Evolutionary conservation across 2,888 invertebrate genomes (phyloP), one percentile per base, ranked within the genome.

Genomic region (Selenia dentaria): DNA sequence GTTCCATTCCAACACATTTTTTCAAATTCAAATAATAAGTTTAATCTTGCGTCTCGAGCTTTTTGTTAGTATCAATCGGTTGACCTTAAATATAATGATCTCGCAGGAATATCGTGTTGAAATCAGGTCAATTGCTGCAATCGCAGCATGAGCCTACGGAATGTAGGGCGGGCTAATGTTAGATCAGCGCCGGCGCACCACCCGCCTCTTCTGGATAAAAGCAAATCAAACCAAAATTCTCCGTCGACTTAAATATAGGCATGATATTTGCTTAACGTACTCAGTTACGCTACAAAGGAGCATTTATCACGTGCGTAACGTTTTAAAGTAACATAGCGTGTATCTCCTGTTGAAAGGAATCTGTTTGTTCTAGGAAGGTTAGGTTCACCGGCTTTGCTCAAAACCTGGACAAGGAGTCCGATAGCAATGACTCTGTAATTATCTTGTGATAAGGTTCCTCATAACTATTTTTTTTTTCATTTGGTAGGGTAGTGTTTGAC

Each of bases 101-200:
- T 60, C 55, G 56, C 42, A 55, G 64, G 58, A 62, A 64, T 59
- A 64, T 62, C 58, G 57, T 81, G 73, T 65, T 68, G 80, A 81
- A 87, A 88, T 82, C 72, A 61, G 86, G 86, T 84, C 85, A 83
- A 75, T 61, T n/a, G n/a, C 68, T 61, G 76, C 74, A 72, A 75
- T 74, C 75, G 71, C 68, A 64, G 56, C 64, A 64, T 73, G 71
- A 79, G 74, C 78, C 77, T 83, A 61, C 72, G 78, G 83, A 77
- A 86, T 86, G 80, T 83, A 79, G 81, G 82, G 69, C 81, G 74
- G 65, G 78, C 84, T 87, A 87, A 87, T 81, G 80, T 84, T 88
- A 84, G 87, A 77, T 57, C 73, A 60, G 67, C 74, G 70, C 65
- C 55, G 62, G 57, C 71, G 70, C 77, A 76, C 63, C 69, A 70